Conservation (phyloP, 2,797 vertebrate genomes). For the Babyrousa celebensis region DNA sequence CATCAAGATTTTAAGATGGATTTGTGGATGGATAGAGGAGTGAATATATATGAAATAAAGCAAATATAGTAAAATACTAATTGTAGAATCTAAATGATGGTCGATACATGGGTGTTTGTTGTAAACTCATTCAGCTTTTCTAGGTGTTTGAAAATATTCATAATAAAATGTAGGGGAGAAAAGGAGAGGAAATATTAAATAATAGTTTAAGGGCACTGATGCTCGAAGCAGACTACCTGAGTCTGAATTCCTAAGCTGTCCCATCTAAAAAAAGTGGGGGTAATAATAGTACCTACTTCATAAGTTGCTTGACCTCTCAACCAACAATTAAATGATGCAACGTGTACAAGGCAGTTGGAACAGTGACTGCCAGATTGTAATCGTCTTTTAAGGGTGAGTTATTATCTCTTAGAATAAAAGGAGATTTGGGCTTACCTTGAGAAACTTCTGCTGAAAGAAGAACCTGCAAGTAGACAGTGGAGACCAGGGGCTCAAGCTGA, state of each 20-base stretch:
- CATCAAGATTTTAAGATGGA: slow-evolving; percentile 63
- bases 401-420: slow-evolving; percentile 58
- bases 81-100: not conserved
- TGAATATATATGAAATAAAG: not conserved
- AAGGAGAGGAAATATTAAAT: slow-evolving; percentile 49
- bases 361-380: slow-evolving; percentile 31
- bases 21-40: not conserved
- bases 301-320: slow-evolving; percentile 3
- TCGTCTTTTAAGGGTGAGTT: slow-evolving; percentile 56
- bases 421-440: slow-evolving; percentile 57
- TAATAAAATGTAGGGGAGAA: not conserved
- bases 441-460: slow-evolving; percentile 55
- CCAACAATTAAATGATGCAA: slow-evolving; percentile 43
- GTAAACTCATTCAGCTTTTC: slow-evolving; percentile 53
- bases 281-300: slow-evolving; percentile 57
- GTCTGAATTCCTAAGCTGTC: slow-evolving; percentile 49
- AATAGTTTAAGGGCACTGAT: slow-evolving; percentile 47
- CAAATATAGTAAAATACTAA: slow-evolving; percentile 58
- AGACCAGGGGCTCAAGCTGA: not conserved
- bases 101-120: not conserved
- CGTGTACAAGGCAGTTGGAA: slow-evolving; percentile 15
- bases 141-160: slow-evolving; percentile 61
- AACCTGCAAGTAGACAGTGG: not conserved
- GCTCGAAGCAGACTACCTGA: slow-evolving; percentile 34
- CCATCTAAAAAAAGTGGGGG: not conserved